Evolutionary conservation across 2,113 vertebrate genomes (phyloP).

Genomic region (Corythaeola cristata): DNA sequence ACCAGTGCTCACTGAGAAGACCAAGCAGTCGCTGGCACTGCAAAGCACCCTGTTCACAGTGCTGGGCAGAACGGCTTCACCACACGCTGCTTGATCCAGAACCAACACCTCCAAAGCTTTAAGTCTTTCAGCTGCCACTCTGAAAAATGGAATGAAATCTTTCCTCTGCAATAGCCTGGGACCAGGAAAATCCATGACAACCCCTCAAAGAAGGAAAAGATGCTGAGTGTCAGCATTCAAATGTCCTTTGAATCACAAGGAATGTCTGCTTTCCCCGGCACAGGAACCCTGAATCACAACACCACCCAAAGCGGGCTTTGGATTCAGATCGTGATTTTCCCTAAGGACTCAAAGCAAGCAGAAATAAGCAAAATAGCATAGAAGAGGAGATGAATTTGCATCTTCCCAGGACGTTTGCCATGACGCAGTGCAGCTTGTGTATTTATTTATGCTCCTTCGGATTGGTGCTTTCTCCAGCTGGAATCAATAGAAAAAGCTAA

Average conservation of each 20-base stretch:
- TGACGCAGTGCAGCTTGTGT: background rate
- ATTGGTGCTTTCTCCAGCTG: constrained; percentile 15
- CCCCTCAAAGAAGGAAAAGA: background rate
- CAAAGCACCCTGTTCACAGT: background rate
- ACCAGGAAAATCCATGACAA: background rate
- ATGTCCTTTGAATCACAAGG: background rate
- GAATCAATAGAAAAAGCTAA: constrained; percentile 10
- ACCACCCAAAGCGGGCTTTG: background rate
- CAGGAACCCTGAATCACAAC: background rate
- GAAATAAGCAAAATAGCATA: background rate
- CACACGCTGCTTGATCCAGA: background rate
- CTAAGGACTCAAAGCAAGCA: background rate
- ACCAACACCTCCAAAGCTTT: background rate
- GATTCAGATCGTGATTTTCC: background rate
- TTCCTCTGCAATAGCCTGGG: background rate
- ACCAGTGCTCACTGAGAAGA: background rate
- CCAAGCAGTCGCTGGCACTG: background rate
- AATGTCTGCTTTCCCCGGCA: background rate
- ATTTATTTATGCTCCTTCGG: background rate
- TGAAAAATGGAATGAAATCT: background rate
- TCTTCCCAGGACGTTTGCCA: background rate
- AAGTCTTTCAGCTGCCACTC: background rate
- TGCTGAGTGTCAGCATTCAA: background rate
- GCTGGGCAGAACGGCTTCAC: background rate
- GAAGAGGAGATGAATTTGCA: background rate